Evolutionary conservation across 2,888 invertebrate genomes (phyloP).

Genomic region (Epirrhoe tristata): DNA sequence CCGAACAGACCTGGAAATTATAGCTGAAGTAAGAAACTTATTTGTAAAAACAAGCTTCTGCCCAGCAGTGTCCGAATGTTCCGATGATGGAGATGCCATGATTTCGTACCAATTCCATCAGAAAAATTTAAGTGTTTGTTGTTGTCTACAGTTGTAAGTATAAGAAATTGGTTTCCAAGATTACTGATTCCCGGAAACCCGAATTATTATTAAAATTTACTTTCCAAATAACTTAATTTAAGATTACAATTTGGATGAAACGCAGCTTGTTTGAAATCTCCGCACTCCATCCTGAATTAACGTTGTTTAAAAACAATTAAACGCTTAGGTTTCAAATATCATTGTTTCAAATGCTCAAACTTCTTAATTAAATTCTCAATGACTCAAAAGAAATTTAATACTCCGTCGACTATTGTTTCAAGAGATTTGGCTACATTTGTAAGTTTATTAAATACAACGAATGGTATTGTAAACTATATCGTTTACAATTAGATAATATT

Average conservation of each 20-base stretch:
- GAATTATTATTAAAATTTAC: background rate
- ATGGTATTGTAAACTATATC: too few species aligned
- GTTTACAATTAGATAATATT: too few species aligned
- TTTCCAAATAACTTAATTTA: background rate
- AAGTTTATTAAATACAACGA: too few species aligned
- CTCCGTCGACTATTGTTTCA: background rate
- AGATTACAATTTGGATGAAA: background rate
- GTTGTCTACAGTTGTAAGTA: too few species aligned
- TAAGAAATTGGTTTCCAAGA: too few species aligned
- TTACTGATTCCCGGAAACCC: background rate
- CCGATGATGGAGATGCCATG: too few species aligned
- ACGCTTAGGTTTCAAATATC: constrained; percentile 1
- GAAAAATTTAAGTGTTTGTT: too few species aligned
- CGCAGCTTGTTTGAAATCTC: background rate
- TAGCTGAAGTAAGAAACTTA: background rate
- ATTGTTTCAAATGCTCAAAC: background rate
- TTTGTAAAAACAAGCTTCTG: too few species aligned
- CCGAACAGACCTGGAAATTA: constrained; percentile 82
- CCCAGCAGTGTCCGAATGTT: too few species aligned
- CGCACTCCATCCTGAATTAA: background rate
- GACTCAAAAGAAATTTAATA: background rate
- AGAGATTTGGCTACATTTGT: background rate
- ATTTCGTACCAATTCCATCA: too few species aligned
- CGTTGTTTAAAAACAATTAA: background rate
- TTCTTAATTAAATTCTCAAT: constrained; percentile 14